Evolutionary conservation across 2,113 vertebrate species (phyloP).

Genomic region (Mesitornis unicolor): DNA sequence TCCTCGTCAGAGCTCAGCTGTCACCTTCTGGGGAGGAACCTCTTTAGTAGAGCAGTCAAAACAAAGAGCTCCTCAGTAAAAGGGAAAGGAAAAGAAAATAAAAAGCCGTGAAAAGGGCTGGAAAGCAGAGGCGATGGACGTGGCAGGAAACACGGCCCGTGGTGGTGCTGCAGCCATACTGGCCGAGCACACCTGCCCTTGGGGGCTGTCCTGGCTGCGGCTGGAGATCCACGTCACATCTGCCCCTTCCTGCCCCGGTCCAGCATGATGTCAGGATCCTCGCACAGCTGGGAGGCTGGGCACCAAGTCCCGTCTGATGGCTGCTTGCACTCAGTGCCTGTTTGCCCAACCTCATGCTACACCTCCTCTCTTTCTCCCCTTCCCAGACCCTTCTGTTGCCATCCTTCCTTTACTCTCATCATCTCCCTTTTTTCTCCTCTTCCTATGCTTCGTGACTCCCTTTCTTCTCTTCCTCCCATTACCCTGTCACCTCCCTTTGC

Average conservation of each 20-base stretch:
- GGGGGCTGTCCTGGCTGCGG: neutral
- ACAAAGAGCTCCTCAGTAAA: neutral
- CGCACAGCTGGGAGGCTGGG: neutral
- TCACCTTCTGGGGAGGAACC: neutral
- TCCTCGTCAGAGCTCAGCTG: neutral
- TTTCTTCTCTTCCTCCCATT: neutral
- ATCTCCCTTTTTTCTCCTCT: neutral
- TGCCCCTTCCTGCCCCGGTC: neutral
- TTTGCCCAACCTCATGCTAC: neutral
- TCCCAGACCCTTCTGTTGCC: neutral
- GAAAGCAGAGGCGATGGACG: neutral
- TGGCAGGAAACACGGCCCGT: accelerated
- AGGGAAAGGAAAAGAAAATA: neutral
- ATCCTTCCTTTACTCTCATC: neutral
- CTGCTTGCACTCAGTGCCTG: accelerated
- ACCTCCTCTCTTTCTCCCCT: neutral
- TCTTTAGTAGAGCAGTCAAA: neutral
- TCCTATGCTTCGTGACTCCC: neutral
- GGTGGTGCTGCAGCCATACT: accelerated
- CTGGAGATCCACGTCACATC: accelerated
- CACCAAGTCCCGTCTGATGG: accelerated
- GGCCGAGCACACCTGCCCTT: accelerated
- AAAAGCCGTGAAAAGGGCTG: neutral
- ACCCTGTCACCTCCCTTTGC: neutral
- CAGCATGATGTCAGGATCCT: neutral